A percentile compares a stretch with the other conserved stretches of the same genome.
These are phyloP conservation scores for Mesaphorura yosii DNA, from an alignment of 1,140 invertebrate species.

Conservation along the genomic window DNA sequence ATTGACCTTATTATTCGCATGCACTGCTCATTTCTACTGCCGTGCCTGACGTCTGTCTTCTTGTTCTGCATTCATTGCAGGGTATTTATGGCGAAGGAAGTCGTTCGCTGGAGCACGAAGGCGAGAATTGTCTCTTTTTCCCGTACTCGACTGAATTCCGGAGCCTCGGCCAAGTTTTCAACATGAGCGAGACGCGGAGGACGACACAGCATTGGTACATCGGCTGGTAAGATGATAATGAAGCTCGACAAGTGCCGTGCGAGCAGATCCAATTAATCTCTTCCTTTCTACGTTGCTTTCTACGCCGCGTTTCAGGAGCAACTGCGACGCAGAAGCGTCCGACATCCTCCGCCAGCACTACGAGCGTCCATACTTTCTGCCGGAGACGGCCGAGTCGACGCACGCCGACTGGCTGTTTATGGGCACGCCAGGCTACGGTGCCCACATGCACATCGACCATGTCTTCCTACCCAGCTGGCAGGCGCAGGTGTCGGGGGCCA, in stretches of 20 bases:
- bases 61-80: no score
- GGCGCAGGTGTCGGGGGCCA: constrained; percentile 73
- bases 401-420: constrained; percentile 35
- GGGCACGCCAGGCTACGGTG: constrained; percentile 81
- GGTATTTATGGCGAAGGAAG: constrained; percentile 30
- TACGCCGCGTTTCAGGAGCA: constrained; percentile 70
- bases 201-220: constrained; percentile 71
- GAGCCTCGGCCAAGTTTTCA: constrained; percentile 61
- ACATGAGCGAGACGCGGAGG: constrained; percentile 56
- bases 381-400: constrained; percentile 45
- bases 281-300: constrained; percentile 6
- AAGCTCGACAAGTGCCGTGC: not conserved
- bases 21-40: no score
- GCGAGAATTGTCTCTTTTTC: constrained; percentile 71
- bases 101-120: constrained; percentile 28
- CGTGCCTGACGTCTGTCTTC: no score
- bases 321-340: constrained; percentile 68
- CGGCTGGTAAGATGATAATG: constrained; percentile 58
- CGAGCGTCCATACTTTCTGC: constrained; percentile 74
- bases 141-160: constrained; percentile 77
- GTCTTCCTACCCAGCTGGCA: constrained; percentile 88
- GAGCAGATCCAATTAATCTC: not conserved
- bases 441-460: constrained; percentile 88
- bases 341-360: constrained; percentile 67
- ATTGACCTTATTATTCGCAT: no score